These are phyloP conservation scores for Silurus lanzhouensis DNA, from an alignment of 2,797 vertebrate genomes.

Conservation along the genomic window DNA sequence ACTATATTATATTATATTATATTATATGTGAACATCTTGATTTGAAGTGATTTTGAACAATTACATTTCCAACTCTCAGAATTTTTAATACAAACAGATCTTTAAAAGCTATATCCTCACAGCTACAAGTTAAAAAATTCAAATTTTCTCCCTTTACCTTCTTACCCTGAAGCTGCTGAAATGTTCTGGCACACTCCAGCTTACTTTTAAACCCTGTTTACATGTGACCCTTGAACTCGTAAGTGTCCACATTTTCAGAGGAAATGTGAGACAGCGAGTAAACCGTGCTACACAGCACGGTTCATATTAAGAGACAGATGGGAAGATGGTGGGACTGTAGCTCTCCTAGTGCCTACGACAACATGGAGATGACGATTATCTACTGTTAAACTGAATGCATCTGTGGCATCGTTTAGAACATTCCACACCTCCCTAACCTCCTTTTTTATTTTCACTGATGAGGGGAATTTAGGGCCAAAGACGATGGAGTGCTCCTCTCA, in stretches of 20 bases:
- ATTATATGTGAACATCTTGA: neutral
- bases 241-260: neutral
- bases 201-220: neutral
- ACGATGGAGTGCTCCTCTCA: constrained; percentile 9
- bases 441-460: neutral
- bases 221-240: neutral
- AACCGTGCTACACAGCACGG: neutral
- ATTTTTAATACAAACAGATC: neutral
- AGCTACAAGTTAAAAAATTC: neutral
- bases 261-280: neutral
- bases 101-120: neutral
- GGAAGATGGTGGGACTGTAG: neutral
- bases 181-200: neutral
- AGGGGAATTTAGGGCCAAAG: neutral
- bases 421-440: neutral
- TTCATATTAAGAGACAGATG: neutral
- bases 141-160: neutral
- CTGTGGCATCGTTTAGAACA: neutral
- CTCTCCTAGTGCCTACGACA: neutral
- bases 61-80: neutral
- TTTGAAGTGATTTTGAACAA: neutral
- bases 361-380: neutral
- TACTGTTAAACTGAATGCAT: neutral
- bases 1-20: neutral
- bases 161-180: neutral